Conservation (phyloP, 2,797 vertebrate genomes). For the Gouania willdenowi region DNA sequence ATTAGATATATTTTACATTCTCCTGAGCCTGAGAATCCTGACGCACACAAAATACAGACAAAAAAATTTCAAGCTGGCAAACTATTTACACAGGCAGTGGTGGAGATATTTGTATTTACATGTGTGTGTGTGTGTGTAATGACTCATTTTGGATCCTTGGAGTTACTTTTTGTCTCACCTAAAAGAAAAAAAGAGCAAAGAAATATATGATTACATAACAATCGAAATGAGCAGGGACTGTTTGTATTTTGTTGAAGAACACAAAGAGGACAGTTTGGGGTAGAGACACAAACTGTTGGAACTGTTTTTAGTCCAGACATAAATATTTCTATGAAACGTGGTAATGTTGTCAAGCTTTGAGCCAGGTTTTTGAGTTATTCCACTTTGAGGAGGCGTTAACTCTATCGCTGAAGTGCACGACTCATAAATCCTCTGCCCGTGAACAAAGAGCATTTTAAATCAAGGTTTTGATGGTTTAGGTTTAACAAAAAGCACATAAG, state of each 20-base stretch:
- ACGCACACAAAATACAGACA: constrained; percentile 6
- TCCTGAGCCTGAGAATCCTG: constrained; percentile 10
- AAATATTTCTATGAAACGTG: neutral
- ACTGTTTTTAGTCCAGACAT: neutral
- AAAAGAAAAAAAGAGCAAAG: constrained; percentile 34
- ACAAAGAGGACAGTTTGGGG: neutral
- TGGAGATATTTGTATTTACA: too few relatives aligned
- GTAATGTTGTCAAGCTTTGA: neutral
- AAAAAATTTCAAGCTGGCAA: too few relatives aligned
- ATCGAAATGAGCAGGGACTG: too few relatives aligned
- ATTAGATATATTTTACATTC: constrained; percentile 26
- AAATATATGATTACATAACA: too few relatives aligned
- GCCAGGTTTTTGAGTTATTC: neutral
- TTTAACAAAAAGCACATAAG: too few relatives aligned
- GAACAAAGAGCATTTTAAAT: too few relatives aligned
- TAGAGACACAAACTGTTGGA: neutral
- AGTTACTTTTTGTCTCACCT: constrained; percentile 54
- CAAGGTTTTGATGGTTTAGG: too few relatives aligned
- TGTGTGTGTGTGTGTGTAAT: too few relatives aligned
- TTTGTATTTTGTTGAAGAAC: neutral
- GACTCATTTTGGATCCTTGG: too few relatives aligned
- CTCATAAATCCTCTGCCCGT: too few relatives aligned
- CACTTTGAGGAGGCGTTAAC: neutral
- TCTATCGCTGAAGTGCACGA: too few relatives aligned
- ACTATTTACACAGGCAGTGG: too few relatives aligned